phyloP scores from a whole-genome alignment of 1,140 invertebrate species.

The Rhopalosiphum maidis region DNA sequence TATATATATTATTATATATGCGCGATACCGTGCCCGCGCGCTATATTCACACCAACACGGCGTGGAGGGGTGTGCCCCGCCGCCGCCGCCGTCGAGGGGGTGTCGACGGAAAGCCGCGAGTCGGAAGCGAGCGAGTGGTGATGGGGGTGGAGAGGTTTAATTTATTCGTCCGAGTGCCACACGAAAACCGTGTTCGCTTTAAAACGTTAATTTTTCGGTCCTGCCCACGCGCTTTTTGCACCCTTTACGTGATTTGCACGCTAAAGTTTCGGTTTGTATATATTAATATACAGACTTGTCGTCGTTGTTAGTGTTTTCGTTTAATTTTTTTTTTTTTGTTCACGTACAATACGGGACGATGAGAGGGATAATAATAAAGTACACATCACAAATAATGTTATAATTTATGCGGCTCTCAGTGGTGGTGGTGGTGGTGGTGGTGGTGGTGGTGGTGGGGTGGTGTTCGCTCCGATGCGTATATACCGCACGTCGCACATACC shows the following conservation, averaged over 20 bases:
- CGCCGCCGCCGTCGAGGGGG: background rate
- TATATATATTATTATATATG: background rate
- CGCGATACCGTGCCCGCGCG: background rate
- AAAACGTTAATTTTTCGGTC: slow-evolving; percentile 57
- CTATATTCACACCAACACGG: background rate
- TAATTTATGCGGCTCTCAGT: background rate
- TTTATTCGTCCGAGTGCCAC: slow-evolving; percentile 51
- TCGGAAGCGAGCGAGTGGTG: background rate
- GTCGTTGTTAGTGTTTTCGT: background rate
- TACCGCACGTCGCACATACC: background rate
- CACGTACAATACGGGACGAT: background rate
- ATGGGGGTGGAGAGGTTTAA: background rate
- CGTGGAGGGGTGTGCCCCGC: background rate
- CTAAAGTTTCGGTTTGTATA: background rate
- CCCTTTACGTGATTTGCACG: slow-evolving; percentile 49
- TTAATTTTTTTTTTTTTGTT: background rate
- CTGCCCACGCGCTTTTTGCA: slow-evolving; percentile 50
- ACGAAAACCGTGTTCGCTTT: slow-evolving; percentile 56
- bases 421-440: too few species aligned
- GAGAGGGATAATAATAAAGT: background rate
- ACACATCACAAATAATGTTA: background rate
- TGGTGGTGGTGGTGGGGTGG: too few species aligned
- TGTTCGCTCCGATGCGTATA: background rate
- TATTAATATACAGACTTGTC: background rate
- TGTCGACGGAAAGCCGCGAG: background rate